Evolutionary conservation across 2,888 invertebrate genomes (phyloP).

Genomic region (Willowsia nigromaculata): DNA sequence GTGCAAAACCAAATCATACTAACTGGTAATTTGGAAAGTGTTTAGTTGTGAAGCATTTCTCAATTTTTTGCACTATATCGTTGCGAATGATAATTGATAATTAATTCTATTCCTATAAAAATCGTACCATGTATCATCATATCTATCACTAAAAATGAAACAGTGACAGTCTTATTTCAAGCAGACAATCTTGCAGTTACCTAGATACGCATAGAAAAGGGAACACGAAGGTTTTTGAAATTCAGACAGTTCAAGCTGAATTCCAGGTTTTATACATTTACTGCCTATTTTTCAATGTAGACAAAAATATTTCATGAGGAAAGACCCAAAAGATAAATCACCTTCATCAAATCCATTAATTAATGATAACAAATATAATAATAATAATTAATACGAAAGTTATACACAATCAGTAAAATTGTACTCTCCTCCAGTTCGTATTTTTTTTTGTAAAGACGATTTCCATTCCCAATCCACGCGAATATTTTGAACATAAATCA

Average conservation of each 20-base stretch:
- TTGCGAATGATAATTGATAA: too few species aligned
- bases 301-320: too few species aligned
- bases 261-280: too few species aligned
- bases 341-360: neutral
- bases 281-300: neutral
- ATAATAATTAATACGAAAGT: neutral
- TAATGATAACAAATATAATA: too few species aligned
- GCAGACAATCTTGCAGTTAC: neutral
- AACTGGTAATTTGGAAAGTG: neutral
- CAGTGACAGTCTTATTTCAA: neutral
- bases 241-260: too few species aligned
- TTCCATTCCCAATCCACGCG: neutral
- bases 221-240: neutral
- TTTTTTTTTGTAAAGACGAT: neutral
- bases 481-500: neutral
- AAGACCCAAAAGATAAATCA: too few species aligned
- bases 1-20: neutral
- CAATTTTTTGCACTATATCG: neutral
- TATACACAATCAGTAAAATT: too few species aligned
- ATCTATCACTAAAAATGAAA: neutral
- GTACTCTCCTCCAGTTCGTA: neutral
- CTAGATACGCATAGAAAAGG: neutral
- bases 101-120: too few species aligned
- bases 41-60: neutral
- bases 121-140: neutral